phyloP scores from a whole-genome alignment of 2,888 invertebrate genomes.

The Machimus atricapillus region DNA sequence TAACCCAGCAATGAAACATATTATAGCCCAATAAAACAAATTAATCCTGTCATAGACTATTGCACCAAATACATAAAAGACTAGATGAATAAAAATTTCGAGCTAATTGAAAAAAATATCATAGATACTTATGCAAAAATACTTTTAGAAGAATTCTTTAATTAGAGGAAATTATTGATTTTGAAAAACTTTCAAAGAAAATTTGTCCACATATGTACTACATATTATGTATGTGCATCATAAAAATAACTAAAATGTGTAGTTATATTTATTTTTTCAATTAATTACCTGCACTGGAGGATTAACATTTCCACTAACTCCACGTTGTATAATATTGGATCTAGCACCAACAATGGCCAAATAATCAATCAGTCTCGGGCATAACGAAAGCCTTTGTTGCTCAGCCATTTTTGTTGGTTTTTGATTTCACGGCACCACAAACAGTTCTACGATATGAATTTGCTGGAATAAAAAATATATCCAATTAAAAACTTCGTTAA shows the following conservation, averaged over 20 bases:
- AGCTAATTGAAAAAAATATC: too few species aligned
- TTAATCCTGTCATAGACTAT: too few species aligned
- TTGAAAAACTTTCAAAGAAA: too few species aligned
- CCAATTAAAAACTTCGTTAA: neutral
- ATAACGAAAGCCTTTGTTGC: constrained; percentile 80
- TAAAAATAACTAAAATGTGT: neutral
- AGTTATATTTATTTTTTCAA: neutral
- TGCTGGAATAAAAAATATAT: neutral
- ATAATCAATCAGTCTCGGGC: constrained; percentile 93
- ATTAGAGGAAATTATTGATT: too few species aligned
- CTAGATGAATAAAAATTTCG: too few species aligned
- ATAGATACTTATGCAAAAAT: too few species aligned
- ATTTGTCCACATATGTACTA: too few species aligned
- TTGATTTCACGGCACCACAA: neutral
- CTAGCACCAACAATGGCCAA: constrained; percentile 95
- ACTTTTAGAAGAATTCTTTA: too few species aligned
- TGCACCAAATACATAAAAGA: too few species aligned
- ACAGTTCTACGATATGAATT: neutral
- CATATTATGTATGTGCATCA: neutral
- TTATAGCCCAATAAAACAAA: too few species aligned
- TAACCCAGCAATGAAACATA: neutral
- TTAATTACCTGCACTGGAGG: constrained; percentile 77
- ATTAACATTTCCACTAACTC: constrained; percentile 68
- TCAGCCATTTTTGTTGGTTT: constrained; percentile 61
- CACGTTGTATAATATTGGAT: constrained; percentile 69